Base-by-base conservation (phyloP, 30 jellyfish, hydroid and myxozoan species). In the Aurelia sp. region DNA sequence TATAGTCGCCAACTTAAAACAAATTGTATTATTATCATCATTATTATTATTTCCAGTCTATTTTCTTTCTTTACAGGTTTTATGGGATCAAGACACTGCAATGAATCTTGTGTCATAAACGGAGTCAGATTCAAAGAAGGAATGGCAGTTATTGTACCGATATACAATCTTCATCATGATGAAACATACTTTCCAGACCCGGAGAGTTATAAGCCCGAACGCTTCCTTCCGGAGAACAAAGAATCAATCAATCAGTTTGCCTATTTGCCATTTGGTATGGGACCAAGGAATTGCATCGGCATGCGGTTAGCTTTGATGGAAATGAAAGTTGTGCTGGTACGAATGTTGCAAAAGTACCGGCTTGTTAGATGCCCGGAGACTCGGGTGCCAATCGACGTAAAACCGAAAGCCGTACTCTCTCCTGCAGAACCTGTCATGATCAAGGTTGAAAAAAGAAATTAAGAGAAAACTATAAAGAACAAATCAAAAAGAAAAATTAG, bases 211-310 rank as follows among this genome's bases (percentile, higher is more conserved):
- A 86, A 67, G 20, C 96, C 96, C 40, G 96, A 86, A 58, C 83
- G 94, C 50, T 85, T 85, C 41, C 85, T 85, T 4, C 89, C 94
- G 0, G 94, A 74, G 51, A 77, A 86, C 73, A 75, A 68, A 17
- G 86, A 86, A n/a, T 60, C 87, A 62, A 86, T 86, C n/a, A 67
- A 64, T 31, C 80, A 30, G 11, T 86, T 86, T 63, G 82, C 96
- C n/a, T 86, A 86, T 60, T 55, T 86, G 80, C 96, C 90, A 12
- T 86, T 86, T 59, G 96, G 96, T 21, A 44, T 17, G 19, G 96
- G 96, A 21, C 96, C 96, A 15, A 52, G 96, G 15, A 55, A 66
- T 22, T 86, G 90, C 74, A 70, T 86, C 37, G 96, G 96, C 11
- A 66, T 66, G 90, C 65, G 96, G 3, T 77, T 86, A 23, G 96